Evolutionary conservation across 2,888 invertebrate species (phyloP).

Genomic region (Tinea semifulvella): DNA sequence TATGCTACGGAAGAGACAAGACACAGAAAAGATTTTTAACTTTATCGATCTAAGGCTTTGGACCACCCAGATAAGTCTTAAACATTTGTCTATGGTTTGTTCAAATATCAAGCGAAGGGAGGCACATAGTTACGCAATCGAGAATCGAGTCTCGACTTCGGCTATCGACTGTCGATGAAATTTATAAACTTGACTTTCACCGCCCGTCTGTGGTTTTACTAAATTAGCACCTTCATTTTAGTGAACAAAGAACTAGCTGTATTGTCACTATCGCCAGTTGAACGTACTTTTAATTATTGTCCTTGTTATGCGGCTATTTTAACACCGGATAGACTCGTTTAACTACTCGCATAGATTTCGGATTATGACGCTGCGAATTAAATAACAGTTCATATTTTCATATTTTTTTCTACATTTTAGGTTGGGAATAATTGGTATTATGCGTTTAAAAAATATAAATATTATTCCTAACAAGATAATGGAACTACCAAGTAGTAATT

Average conservation of each 20-base stretch:
- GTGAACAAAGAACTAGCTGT: constrained; percentile 2
- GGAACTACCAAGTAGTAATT: too few relatives aligned
- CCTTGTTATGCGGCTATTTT: background rate
- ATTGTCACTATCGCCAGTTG: background rate
- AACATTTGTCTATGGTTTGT: background rate
- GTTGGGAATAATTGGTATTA: too few relatives aligned
- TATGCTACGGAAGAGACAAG: background rate
- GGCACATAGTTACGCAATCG: constrained; percentile 7
- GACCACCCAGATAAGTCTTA: background rate
- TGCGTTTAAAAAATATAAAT: too few relatives aligned
- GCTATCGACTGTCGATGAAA: background rate
- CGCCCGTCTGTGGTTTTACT: background rate
- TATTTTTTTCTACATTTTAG: too few relatives aligned
- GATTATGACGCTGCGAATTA: too few relatives aligned
- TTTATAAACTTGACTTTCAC: constrained; percentile 5
- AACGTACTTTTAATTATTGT: constrained; percentile 9
- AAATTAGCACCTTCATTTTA: constrained; percentile 2
- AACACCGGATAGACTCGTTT: background rate
- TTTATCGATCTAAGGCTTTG: background rate
- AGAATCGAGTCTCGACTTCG: background rate
- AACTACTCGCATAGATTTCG: too few relatives aligned
- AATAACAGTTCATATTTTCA: too few relatives aligned
- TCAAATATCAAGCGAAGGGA: constrained; percentile 10
- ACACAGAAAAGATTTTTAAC: background rate
- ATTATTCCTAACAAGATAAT: too few relatives aligned